A percentile compares a stretch with the other conserved stretches of the same genome.
Evolutionary conservation across 2,113 vertebrate genomes (phyloP).

Genomic region (Emberiza fucata): DNA sequence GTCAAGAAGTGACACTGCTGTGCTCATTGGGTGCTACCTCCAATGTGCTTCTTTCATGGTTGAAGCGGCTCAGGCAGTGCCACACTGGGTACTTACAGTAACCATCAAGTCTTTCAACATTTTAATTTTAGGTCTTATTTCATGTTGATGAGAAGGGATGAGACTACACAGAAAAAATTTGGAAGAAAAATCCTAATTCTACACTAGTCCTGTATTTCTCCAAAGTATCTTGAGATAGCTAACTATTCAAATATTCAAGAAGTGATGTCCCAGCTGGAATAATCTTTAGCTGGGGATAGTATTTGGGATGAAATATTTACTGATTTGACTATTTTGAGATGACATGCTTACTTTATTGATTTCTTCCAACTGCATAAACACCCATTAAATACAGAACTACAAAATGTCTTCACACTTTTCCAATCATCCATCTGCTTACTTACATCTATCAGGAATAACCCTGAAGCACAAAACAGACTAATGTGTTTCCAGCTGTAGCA

Average conservation of each 20-base stretch:
- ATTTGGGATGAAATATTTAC: conserved; percentile 1
- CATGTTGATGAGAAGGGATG: neutral
- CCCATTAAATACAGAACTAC: neutral
- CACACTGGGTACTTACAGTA: too few relatives aligned
- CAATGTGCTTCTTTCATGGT: neutral
- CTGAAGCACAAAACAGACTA: neutral
- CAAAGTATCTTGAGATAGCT: neutral
- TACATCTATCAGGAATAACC: neutral
- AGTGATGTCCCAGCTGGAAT: neutral
- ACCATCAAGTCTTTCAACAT: neutral
- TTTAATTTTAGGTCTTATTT: neutral
- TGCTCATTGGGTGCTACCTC: neutral
- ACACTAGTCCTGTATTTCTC: neutral
- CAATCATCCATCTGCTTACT: neutral
- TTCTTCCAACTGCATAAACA: neutral
- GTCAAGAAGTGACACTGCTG: neutral
- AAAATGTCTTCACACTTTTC: neutral
- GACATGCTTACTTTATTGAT: neutral
- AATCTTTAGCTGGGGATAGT: neutral
- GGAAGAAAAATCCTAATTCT: neutral
- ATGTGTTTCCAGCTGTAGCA: neutral
- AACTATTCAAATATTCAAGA: neutral
- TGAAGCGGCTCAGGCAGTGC: neutral
- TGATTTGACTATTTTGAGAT: neutral
- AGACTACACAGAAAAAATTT: neutral